Evolutionary conservation across 1,140 invertebrate genomes (phyloP), one percentile per base, ranked within the genome.

Genomic region (Orchestia grillus): DNA sequence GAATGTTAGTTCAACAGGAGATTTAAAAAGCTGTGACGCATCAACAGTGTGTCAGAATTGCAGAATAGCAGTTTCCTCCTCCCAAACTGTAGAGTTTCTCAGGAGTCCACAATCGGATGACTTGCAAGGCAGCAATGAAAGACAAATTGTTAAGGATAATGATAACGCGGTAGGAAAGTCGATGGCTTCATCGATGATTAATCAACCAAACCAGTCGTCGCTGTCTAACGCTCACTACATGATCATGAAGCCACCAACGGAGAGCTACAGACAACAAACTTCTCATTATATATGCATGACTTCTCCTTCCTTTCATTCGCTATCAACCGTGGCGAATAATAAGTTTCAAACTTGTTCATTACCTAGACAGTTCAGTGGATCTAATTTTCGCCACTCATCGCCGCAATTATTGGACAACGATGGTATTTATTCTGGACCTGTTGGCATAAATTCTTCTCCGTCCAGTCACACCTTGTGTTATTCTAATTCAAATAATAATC

Each of bases 401-500:
- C 92, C 92, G 6, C 92, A 94, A 47, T 94, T 94, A 45, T n/a
- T 94, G 41, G 92, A 94, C 44, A 94, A 94, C 44, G 92, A 94
- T n/a, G 43, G 11, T 11, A 36, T 11, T 44, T 45, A 47, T 40
- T 44, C 92, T 94, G 92, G 92, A 28, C 11, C 92, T n/a, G 8
- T 44, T 3, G 92, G 44, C 15, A 94, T 94, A 44, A 94, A 94
- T 94, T 94, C 92, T 47, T 94, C 92, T 94, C 92, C 92, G 41
- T 94, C 92, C 15, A 94, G 92, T 94, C 92, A 94, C 92, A 94
- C 92, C 40, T 44, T 94, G 43, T 94, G 92, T 45, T 45, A 94
- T 94, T 94, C 92, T 40, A 94, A 94, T 94, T 94, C 92, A 47
- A 94, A 94, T 45, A 94, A 94, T 47, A 94, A 94, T 94, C 92